Conservation (phyloP, 2,888 invertebrate genomes). For the Leptopilina drosophilae region DNA sequence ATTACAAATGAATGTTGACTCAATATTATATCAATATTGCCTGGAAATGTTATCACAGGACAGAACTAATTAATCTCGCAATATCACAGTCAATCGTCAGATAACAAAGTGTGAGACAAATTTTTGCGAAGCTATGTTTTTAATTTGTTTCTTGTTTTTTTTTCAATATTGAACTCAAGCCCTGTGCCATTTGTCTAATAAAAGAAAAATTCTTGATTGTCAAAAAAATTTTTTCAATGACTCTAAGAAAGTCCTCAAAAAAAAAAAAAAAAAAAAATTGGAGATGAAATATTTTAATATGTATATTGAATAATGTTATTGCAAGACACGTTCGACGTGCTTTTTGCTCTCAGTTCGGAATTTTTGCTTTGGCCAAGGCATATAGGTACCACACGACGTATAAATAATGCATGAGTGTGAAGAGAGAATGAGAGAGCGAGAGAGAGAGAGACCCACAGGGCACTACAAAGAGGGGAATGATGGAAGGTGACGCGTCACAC, state of each 20-base stretch:
- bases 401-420: constrained; percentile 43
- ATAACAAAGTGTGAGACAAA: no score
- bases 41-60: no score
- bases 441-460: neutral
- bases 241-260: neutral
- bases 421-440: neutral
- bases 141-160: no score
- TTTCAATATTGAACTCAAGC: no score
- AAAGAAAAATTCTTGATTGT: neutral
- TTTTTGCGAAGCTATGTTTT: no score
- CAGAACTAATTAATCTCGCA: no score
- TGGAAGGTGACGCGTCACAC: constrained; percentile 2
- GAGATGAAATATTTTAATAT: constrained; percentile 31
- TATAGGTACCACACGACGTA: constrained; percentile 18
- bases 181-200: no score
- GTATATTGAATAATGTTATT: constrained; percentile 40
- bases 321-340: constrained; percentile 38
- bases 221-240: neutral
- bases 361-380: constrained; percentile 32
- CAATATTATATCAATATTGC: no score
- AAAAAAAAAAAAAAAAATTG: constrained; percentile 7
- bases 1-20: no score
- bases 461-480: constrained; percentile 23
- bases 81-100: no score
- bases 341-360: constrained; percentile 32